Base-by-base conservation (phyloP, 2,797 vertebrate genomes). In the Ptychadena robeensis region DNA sequence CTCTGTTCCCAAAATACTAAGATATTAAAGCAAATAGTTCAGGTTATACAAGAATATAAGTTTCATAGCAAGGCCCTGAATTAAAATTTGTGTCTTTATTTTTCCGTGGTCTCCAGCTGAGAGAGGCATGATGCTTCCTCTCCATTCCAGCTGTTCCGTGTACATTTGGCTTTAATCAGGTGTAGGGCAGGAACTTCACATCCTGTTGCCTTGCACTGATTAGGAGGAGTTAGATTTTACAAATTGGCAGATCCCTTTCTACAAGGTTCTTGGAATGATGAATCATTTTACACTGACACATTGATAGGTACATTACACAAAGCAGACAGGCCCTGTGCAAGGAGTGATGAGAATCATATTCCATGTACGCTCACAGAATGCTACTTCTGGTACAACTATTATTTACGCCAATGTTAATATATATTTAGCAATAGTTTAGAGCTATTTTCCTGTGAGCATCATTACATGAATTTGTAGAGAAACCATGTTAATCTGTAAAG, bases 151-250 rank as follows among this genome's bases (percentile, higher is more conserved):
- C 92, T 90, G 93, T 87, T 91, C 86, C 87, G 82, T 89, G 85
- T 88, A 93, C 93, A 94, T 96, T 96, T 96, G 95, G 94, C 95
- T 96, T 95, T 96, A 96, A 97, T 98, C 95, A 96, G 94, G 94
- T 95, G 89, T 89, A 94, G 93, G 92, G 93, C 95, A 95, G 95
- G 95, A 96, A 95, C 94, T 93, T 91, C 87, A 94, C 94, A 96
- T 97, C 96, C 96, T 96, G 94, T 91, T 93, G 92, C 92, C 89
- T 92, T 88, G 88, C 90, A 93, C 93, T 96, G 95, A 97, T 97
- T 96, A 96, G 93, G 94, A 96, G 94, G 91, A 95, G 94, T 95
- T 92, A 95, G 87, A 94, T 95, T 95, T 93, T 94, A 93, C 95
- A 94, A 93, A 94, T 93, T 92, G 91, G 91, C 92, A 90, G 88